phyloP scores from a whole-genome alignment of 1,140 invertebrate species.

The Drosophila sturtevanti region DNA sequence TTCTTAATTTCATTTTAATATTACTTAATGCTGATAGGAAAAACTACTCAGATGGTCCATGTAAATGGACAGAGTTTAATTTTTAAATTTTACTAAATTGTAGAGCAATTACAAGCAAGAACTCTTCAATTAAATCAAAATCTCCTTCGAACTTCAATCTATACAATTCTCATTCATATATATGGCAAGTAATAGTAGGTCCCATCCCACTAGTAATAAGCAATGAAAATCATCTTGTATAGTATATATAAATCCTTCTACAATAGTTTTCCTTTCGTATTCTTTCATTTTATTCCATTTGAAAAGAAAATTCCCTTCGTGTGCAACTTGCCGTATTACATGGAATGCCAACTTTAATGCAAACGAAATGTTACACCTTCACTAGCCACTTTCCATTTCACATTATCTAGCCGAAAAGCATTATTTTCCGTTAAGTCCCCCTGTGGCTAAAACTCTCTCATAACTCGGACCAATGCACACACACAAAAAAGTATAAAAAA shows the following conservation, averaged over 20 bases:
- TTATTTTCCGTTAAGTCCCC: constrained; percentile 71
- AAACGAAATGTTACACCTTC: constrained; percentile 59
- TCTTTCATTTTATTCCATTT: constrained; percentile 16
- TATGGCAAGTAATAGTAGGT: no score
- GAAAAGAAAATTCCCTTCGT: constrained; percentile 34
- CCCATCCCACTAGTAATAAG: no score
- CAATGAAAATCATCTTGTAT: neutral
- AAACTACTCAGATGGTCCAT: no score
- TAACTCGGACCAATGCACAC: constrained; percentile 41
- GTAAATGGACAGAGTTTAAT: no score
- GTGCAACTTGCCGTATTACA: constrained; percentile 27
- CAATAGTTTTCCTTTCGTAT: constrained; percentile 1
- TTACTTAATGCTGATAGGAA: no score
- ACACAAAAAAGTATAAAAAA: neutral
- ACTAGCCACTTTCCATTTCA: constrained; percentile 68
- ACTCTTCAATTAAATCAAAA: no score
- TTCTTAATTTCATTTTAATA: no score
- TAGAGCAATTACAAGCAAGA: no score
- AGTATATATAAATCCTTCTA: neutral
- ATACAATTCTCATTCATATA: no score
- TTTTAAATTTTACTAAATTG: no score
- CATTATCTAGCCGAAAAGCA: constrained; percentile 61
- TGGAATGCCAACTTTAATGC: constrained; percentile 57
- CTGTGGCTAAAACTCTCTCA: constrained; percentile 41
- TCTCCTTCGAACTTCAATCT: no score